A percentile compares a stretch with the other conserved stretches of the same genome.
phyloP scores from a whole-genome alignment of 1,140 invertebrate genomes.

The Sweltsa coloradensis region DNA sequence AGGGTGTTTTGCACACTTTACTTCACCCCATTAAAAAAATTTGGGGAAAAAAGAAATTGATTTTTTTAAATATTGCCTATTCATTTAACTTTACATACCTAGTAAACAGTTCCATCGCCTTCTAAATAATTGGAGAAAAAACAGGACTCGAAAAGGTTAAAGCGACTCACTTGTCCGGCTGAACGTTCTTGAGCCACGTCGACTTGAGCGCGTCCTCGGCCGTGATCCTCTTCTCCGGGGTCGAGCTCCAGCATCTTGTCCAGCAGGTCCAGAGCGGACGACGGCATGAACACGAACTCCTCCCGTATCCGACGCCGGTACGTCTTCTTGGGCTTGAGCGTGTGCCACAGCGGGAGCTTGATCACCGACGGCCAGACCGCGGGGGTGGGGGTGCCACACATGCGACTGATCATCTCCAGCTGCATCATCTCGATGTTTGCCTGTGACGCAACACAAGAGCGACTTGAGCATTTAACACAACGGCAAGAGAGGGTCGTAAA shows the following conservation, averaged over 20 bases:
- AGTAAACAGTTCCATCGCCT: too few species aligned
- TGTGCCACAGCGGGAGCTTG: slow-evolving; percentile 83
- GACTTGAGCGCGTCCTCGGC: slow-evolving; percentile 90
- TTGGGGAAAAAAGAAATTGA: too few species aligned
- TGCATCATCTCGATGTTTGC: slow-evolving; percentile 89
- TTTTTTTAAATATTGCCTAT: too few species aligned
- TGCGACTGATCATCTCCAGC: slow-evolving; percentile 84
- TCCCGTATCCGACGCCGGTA: slow-evolving; percentile 81
- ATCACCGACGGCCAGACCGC: slow-evolving; percentile 98
- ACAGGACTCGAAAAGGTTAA: not conserved
- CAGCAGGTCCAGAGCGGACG: slow-evolving; percentile 77
- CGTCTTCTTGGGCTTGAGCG: slow-evolving; percentile 82
- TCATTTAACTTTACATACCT: too few species aligned
- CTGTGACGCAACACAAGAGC: slow-evolving; percentile 33
- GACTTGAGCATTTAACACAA: not conserved
- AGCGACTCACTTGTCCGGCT: slow-evolving; percentile 72
- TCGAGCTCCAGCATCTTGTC: slow-evolving; percentile 96
- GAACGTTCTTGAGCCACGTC: slow-evolving; percentile 85
- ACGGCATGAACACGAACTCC: slow-evolving; percentile 83
- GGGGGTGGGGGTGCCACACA: slow-evolving; percentile 92
- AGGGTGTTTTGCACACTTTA: too few species aligned
- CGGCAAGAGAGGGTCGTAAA: not conserved
- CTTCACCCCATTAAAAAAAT: too few species aligned
- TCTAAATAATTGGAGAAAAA: not conserved
- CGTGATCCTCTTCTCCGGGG: slow-evolving; percentile 83